Base-by-base conservation (phyloP, 2,113 vertebrate species). In the Phaethornis superciliosus region DNA sequence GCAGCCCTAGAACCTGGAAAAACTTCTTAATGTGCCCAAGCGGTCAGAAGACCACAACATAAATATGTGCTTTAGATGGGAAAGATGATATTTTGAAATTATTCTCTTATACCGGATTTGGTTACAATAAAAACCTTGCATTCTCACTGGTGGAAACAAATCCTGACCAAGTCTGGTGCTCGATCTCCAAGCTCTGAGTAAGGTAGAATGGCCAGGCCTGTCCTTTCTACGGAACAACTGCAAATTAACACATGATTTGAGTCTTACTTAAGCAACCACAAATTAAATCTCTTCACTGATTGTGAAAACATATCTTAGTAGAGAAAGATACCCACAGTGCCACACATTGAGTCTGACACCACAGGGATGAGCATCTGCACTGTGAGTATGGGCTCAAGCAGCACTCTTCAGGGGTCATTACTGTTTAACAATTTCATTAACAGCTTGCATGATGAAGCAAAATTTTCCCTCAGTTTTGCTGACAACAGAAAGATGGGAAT, bases 41-140 rank as follows among this genome's bases (percentile, higher is more conserved):
- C 64, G 72, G 68, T 89, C 92, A 89, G 81, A 91, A 95, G 55
- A 91, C 79, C 85, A 85, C 79, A 92, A 54, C 3, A 8, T 52
- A 74, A 92, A 88, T 88, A 87, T 35, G 64, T 83, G 13, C 21
- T 77, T 24, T 89, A 40, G 13, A 77, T 86, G 81, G 26, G 55
- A 80, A 94, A 87, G 55, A 81, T 7, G 3, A 44, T 70, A 69
- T 55, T 92, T 87, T 81, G 23, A 44, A 95, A 82, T 79, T 35
- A 79, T 80, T 89, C 24, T 27, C 21, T 92, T 87, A n/a, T 52
- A 60, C 28, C 1, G 1, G 26, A 40, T 88, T 94, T 71, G 20
- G 21, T 88, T 94, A 64, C 46, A 60, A 56, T 56, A 69, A 76
- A 72, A 92, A 37, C 22, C 74, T 63, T 27, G 3, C 9, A 24